Base-by-base conservation (phyloP, 2,888 invertebrate genomes). In the Nowickia ferox region DNA sequence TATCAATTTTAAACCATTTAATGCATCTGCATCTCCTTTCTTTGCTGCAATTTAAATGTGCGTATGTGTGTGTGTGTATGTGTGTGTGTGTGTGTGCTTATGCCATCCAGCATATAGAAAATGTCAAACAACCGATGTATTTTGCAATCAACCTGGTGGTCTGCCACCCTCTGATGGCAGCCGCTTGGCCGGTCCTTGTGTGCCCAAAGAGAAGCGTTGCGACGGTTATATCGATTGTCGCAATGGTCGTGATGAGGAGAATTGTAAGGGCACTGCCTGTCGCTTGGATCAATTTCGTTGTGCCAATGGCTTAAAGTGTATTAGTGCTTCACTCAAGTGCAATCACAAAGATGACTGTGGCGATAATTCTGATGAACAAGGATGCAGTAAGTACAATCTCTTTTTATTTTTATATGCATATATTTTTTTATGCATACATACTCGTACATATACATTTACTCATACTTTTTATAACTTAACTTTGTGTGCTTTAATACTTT, bases 341-440 rank as follows among this genome's bases (percentile, higher is more conserved):
- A 97, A 98, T 93, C 97, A 98, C 93, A 96, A 95, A 91, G 96
- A 97, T 92, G 98, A 98, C 93, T 98, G 98, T 90, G 97, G 96
- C 0, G 97, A 98, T 93, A 97, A 96, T 92, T 97, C 97, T 1
- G 98, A 98, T 91, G 98, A 98, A 93, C 95, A 95, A 87, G 95
- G 95, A 88, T 98, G 98, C 94, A 97, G 97, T 97, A 92, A 95
- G 96, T 95, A 89, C 69, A 71, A 65, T 57, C 13, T 11, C 30
- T 40, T n/a, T 57, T 72, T 48, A 57, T 75, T 13, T 44, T 63
- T 11, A 13, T 55, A 42, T 44, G 44, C 5, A 30, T 42, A 22
- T 59, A 9, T 42, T 46, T 38, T 69, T 30, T 30, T 22, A 46
- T 59, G 17, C 11, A 55, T 22, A 55, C 9, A 55, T 8, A 19